Evolutionary conservation across 2,797 vertebrate species (phyloP).

Genomic region (Hippocampus kuda): DNA sequence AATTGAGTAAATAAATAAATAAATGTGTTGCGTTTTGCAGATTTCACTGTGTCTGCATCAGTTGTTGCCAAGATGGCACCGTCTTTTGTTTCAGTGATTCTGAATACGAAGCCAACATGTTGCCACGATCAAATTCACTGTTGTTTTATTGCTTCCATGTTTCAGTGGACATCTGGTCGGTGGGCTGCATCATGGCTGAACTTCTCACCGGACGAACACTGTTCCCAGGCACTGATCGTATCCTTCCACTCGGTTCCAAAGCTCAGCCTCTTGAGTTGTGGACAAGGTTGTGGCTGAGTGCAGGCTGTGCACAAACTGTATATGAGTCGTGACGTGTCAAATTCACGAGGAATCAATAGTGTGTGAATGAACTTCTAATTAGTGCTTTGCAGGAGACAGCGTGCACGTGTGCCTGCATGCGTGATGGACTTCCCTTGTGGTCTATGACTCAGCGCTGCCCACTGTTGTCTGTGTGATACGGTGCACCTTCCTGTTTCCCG

Average conservation of each 20-base stretch:
- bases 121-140: not conserved
- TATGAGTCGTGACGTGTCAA: not conserved
- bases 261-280: not conserved
- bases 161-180: conserved; percentile 98
- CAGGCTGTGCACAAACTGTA: not conserved
- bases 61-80: no score
- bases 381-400: not conserved
- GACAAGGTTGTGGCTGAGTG: not conserved
- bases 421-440: conserved; percentile 23
- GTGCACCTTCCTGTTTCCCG: conserved; percentile 37
- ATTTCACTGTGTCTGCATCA: no score
- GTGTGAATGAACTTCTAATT: not conserved
- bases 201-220: conserved; percentile 92
- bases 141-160: not conserved
- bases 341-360: not conserved
- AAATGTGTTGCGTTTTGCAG: no score
- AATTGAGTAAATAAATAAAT: no score
- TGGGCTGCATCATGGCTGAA: conserved; percentile 99
- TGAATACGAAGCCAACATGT: not conserved
- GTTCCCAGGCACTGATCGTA: conserved; percentile 98
- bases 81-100: no score
- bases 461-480: conserved; percentile 33
- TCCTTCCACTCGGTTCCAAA: conserved; percentile 69
- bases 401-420: conserved; percentile 1
- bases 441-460: conserved; percentile 45